Conservation (phyloP, 2,888 invertebrate genomes). For the Eupithecia centaureata region DNA sequence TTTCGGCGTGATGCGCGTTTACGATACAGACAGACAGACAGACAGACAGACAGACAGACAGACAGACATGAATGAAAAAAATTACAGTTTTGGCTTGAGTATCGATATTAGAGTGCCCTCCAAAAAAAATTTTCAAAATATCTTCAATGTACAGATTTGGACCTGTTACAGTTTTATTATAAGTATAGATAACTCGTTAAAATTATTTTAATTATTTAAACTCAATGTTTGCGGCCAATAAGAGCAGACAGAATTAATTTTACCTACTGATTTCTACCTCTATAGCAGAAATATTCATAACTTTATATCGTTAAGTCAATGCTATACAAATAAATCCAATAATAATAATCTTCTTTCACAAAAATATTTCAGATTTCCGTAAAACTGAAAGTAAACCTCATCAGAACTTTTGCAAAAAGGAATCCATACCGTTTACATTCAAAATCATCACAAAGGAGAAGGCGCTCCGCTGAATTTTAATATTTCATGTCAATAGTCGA, state of each 20-base stretch:
- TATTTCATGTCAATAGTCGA: constrained; percentile 47
- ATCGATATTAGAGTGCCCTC: too few relatives aligned
- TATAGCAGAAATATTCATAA: too few relatives aligned
- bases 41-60: too few relatives aligned
- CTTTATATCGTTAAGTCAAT: too few relatives aligned
- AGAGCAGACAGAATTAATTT: neutral
- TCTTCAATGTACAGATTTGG: too few relatives aligned
- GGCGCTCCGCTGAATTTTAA: constrained; percentile 46
- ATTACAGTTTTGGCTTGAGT: too few relatives aligned
- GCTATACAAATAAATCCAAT: neutral
- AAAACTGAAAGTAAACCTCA: constrained; percentile 8
- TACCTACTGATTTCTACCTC: neutral
- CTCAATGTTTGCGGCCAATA: neutral
- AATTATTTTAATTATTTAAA: neutral
- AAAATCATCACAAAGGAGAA: constrained; percentile 31
- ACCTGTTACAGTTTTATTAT: too few relatives aligned
- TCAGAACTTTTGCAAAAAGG: constrained; percentile 8
- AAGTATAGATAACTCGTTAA: neutral
- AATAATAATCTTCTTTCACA: too few relatives aligned
- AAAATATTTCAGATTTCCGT: neutral
- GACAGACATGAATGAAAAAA: too few relatives aligned
- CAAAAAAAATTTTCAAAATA: too few relatives aligned
- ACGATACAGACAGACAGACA: too few relatives aligned
- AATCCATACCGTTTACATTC: constrained; percentile 20
- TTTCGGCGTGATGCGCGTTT: too few relatives aligned